Percentiles rank a stretch among this genome's conserved stretches.
Evolutionary conservation across 2,888 invertebrate genomes (phyloP).

Genomic region (Perdita meconis): DNA sequence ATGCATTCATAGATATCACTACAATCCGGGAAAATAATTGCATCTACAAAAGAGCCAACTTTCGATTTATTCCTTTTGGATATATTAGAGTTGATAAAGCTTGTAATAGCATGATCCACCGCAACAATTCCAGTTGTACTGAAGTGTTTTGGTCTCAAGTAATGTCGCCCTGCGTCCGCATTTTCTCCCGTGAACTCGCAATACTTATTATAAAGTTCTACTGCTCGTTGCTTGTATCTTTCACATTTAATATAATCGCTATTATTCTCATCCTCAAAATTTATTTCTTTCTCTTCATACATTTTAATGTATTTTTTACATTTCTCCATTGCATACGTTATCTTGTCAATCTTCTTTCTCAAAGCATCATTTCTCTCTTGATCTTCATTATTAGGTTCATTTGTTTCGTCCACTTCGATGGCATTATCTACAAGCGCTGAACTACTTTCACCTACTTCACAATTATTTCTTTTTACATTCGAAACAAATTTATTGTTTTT

Average conservation of each 20-base stretch:
- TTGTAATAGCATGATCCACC: slow-evolving; percentile 79
- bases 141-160: slow-evolving; percentile 75
- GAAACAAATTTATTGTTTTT: not conserved
- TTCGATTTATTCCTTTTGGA: slow-evolving; percentile 65
- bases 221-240: slow-evolving; percentile 84
- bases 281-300: slow-evolving; percentile 89
- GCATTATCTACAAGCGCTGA: not conserved
- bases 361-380: not conserved
- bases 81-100: slow-evolving; percentile 78
- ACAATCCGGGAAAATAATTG: slow-evolving; percentile 79
- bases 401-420: not conserved
- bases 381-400: not conserved
- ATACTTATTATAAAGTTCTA: slow-evolving; percentile 71
- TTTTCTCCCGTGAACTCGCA: slow-evolving; percentile 75
- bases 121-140: slow-evolving; percentile 71
- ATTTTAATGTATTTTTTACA: slow-evolving; percentile 88
- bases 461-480: not conserved
- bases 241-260: slow-evolving; percentile 90
- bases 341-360: slow-evolving; percentile 45
- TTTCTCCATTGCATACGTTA: slow-evolving; percentile 87
- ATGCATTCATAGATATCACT: slow-evolving; percentile 78
- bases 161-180: slow-evolving; percentile 72
- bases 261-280: slow-evolving; percentile 90
- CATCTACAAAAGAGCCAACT: slow-evolving; percentile 61
- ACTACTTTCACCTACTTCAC: not conserved